Evolutionary conservation across 2,113 vertebrate genomes (phyloP), one percentile per base, ranked within the genome.

Genomic region (Lathamus discolor): DNA sequence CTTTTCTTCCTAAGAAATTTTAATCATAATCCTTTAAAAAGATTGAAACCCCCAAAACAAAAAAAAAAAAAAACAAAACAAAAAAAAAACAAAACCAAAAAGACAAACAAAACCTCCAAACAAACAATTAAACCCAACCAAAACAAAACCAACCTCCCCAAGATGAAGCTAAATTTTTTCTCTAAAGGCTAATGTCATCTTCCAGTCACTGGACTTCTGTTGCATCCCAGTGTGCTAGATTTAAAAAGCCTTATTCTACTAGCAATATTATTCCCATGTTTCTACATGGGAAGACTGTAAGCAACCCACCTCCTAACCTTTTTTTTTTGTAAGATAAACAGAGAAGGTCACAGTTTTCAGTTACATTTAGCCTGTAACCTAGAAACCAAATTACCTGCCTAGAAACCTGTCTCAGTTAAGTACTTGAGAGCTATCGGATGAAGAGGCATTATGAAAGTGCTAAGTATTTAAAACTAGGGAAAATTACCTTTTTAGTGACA

Each of bases 351-450:
- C 90, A 83, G 77, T 94, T 96, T 96, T 94, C 88, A 93, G 83
- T 91, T 91, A 94, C 86, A 87, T 81, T 95, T 95, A 91, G 86
- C 91, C 95, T 96, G 96, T 94, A 96, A 95, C 96, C 91, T 97
- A 95, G 96, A 96, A 96, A 97, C 95, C 88, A 93, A 88, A 95
- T 94, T 92, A 95, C 92, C 89, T 96, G 83, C 83, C 79, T 96
- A 83, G 88, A 96, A 95, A 96, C 79, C 82, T 92, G 76, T 88
- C 93, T 93, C 62, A 82, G 77, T 89, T 85, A 96, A 96, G 83
- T 91, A 94, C 88, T 96, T 95, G 77, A 95, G 88, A 96, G 92
- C 86, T 93, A 95, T 91, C 31, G 7, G 83, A 95, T 96, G 91
- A 96, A 93, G 93, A 95, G 74, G 83, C 88, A 91, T 94, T 96